Evolutionary conservation across 2,888 invertebrate genomes (phyloP).

Genomic region (Acleris cristana): DNA sequence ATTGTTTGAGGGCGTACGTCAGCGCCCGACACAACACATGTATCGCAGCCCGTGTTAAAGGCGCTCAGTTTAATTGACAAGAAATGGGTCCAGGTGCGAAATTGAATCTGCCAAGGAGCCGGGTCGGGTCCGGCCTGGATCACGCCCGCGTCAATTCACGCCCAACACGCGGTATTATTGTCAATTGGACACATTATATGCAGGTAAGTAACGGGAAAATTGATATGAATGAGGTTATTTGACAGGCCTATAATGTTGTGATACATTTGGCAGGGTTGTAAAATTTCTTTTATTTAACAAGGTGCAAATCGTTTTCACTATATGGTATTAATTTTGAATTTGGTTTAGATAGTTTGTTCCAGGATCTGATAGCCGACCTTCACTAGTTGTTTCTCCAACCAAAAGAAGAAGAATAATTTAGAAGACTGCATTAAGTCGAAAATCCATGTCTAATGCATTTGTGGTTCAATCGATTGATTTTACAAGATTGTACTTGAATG

Average conservation of each 20-base stretch:
- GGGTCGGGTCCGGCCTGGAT: conserved; percentile 26
- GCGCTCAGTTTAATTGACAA: conserved; percentile 31
- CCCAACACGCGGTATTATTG: conserved; percentile 9
- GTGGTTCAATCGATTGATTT: neutral
- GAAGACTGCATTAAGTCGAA: no score
- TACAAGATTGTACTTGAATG: neutral
- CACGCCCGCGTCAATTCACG: conserved; percentile 28
- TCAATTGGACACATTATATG: conserved; percentile 15
- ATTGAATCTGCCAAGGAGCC: conserved; percentile 30
- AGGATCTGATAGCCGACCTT: no score
- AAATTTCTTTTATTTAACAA: no score
- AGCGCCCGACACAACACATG: neutral
- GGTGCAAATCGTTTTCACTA: no score
- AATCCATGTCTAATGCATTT: no score
- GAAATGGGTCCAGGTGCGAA: conserved; percentile 31
- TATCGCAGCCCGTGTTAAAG: neutral
- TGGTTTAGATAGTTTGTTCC: no score
- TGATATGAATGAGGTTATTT: neutral
- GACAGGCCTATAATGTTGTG: neutral
- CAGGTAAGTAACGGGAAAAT: conserved; percentile 1
- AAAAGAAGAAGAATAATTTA: no score
- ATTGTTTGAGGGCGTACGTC: conserved; percentile 12
- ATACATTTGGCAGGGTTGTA: neutral
- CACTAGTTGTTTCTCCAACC: no score
- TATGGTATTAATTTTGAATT: no score